Evolutionary conservation across 1,140 invertebrate species (phyloP), one percentile per base, ranked within the genome.

Genomic region (Solen grandis): DNA sequence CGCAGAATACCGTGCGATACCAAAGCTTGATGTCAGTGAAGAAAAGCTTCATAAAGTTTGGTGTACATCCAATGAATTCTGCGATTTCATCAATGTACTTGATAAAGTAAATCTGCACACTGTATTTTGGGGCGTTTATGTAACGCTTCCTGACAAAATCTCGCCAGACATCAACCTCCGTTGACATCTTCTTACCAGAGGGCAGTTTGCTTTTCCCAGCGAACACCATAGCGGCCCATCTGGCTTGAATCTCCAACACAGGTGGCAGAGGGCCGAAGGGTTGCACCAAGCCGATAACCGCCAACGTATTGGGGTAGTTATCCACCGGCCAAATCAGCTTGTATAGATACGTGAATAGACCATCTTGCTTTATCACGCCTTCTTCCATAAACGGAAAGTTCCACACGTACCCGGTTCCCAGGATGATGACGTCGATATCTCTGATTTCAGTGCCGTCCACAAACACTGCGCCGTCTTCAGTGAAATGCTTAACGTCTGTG

Each of bases 201-300:
- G 82, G 85, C 16, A 86, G 57, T 46, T 66, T 54, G 35, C 59
- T 66, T 5, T 72, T 54, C 10, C 80, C 85, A 13, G 82, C 72
- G 54, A 85, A 85, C n/a, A 82, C 80, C 29, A 74, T 65, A 5
- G 72, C 60, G 46, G 88, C 90, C 86, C 92, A 92, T 54, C 93
- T 84, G 1, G 90, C 86, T 81, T 94, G 94, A 70, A 94, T 89
- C 84, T 94, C 93, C 22, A 91, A 85, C 38, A 93, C 92, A 10
- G 93, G 93, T 35, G 93, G 88, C 8, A 94, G 84, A 31, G 92
- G 87, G 29, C 94, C 94, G 59, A 94, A 87, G 8, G 93, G 93
- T 81, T 94, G 94, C 41, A 94, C 88, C 10, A 93, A 82, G 8
- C 94, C 94, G 59, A 94, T 93, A 0, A 94, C 86, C 3, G 92